Conservation (phyloP, 2,797 vertebrate species). For the Cossypha polioptera region DNA sequence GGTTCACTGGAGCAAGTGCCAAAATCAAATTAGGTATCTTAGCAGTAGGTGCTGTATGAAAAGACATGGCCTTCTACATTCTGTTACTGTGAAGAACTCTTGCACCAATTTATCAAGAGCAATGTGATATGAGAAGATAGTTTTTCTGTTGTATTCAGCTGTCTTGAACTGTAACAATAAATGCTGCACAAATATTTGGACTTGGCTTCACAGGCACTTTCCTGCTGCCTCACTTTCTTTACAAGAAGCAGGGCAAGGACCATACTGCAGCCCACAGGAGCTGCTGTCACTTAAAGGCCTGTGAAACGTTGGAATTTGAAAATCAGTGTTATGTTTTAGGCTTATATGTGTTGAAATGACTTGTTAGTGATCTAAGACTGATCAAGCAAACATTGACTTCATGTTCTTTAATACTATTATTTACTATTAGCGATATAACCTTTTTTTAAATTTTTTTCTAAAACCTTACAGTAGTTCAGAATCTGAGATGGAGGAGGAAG, state of each 20-base stretch:
- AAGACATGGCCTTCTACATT: not conserved
- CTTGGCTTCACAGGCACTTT: not conserved
- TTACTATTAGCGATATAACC: not conserved
- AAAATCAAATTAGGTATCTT: not conserved
- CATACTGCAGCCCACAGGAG: not conserved
- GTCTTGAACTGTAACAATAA: not conserved
- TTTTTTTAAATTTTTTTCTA: not conserved
- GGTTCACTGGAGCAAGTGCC: not conserved
- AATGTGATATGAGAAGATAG: not conserved
- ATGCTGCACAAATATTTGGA: not conserved
- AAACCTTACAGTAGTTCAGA: conserved; percentile 87
- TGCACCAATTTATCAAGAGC: not conserved
- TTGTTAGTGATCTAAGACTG: not conserved
- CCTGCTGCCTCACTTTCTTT: not conserved
- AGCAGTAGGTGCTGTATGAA: not conserved
- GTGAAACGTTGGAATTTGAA: not conserved
- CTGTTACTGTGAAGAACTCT: not conserved
- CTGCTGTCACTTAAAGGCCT: not conserved
- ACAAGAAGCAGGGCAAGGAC: not conserved
- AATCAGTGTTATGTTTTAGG: not conserved
- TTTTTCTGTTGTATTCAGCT: not conserved
- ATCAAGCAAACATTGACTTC: not conserved
- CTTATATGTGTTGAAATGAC: not conserved
- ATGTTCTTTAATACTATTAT: not conserved
- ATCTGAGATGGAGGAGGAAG: conserved; percentile 86